A percentile compares a stretch with the other conserved stretches of the same genome.
These are phyloP conservation scores for Anoplophora glabripennis DNA, from an alignment of 1,140 invertebrate genomes.

Conservation along the genomic window DNA sequence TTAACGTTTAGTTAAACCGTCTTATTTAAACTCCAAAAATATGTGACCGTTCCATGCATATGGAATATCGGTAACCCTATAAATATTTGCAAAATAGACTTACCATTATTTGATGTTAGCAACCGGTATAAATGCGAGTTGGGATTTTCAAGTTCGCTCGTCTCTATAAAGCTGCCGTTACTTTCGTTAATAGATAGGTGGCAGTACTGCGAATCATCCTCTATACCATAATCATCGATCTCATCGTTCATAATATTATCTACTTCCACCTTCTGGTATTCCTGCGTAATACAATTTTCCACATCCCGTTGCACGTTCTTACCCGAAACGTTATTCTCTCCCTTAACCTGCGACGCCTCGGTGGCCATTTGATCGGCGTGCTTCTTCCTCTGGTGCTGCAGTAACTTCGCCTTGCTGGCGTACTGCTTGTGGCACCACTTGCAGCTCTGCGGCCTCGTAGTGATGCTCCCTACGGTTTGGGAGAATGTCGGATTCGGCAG, in stretches of 20 bases:
- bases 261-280: constrained; percentile 5
- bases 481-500: constrained; percentile 64
- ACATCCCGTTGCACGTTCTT: not conserved
- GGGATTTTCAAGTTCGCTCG: constrained; percentile 25
- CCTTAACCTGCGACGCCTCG: not conserved
- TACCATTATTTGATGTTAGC: constrained; percentile 38
- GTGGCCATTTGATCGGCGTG: constrained; percentile 49
- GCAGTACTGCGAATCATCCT: constrained; percentile 34
- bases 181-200: constrained; percentile 30
- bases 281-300: not conserved
- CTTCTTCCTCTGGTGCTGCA: constrained; percentile 78
- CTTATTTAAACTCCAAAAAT: not conserved
- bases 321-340: constrained; percentile 6
- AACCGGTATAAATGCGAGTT: constrained; percentile 38
- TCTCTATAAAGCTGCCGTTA: constrained; percentile 30
- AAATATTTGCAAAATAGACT: constrained; percentile 1
- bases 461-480: constrained; percentile 70
- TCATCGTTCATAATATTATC: constrained; percentile 14
- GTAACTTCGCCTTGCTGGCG: constrained; percentile 75
- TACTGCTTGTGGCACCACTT: constrained; percentile 84
- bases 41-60: too few relatives aligned
- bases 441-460: constrained; percentile 71
- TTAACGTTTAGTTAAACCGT: not conserved
- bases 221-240: constrained; percentile 14
- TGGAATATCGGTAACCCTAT: not conserved